These are phyloP conservation scores for Poeciliopsis presidionis DNA, from an alignment of 2,797 vertebrate genomes.

Conservation along the genomic window DNA sequence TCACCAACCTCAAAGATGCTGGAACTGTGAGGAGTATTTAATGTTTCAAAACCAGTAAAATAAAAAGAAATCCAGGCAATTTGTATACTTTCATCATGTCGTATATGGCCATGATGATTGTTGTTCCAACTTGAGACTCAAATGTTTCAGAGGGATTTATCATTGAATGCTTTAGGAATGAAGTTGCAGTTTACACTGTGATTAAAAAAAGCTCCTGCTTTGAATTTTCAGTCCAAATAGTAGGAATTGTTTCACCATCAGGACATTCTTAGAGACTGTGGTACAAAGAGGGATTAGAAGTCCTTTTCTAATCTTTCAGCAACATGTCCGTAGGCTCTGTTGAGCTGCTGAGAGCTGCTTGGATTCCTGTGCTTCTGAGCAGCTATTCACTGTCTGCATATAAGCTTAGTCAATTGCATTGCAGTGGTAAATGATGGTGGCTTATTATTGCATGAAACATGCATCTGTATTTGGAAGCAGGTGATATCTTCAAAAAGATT, in stretches of 20 bases:
- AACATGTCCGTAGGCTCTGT: slow-evolving; percentile 7
- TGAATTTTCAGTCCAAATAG: not conserved
- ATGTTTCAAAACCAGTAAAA: not conserved
- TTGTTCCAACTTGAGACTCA: not conserved
- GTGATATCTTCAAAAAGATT: not conserved
- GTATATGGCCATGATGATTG: not conserved
- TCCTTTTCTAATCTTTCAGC: slow-evolving; percentile 3
- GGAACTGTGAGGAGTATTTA: not conserved
- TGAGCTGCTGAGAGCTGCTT: not conserved
- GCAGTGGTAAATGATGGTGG: not conserved
- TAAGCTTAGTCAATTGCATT: not conserved
- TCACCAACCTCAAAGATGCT: not conserved
- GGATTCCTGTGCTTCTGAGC: slow-evolving; percentile 1
- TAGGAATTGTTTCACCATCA: not conserved
- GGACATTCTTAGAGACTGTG: slow-evolving; percentile 1
- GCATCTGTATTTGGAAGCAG: not conserved
- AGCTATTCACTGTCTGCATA: not conserved
- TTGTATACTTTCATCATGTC: not conserved
- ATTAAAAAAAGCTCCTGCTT: not conserved
- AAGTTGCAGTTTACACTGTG: not conserved
- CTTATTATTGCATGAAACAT: not conserved
- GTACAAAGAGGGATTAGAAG: slow-evolving; percentile 1
- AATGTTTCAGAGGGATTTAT: not conserved
- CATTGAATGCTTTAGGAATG: not conserved
- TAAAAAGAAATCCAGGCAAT: not conserved